Evolutionary conservation across 2,888 invertebrate genomes (phyloP), one percentile per base, ranked within the genome.

Genomic region (Cephus rjabovi): DNA sequence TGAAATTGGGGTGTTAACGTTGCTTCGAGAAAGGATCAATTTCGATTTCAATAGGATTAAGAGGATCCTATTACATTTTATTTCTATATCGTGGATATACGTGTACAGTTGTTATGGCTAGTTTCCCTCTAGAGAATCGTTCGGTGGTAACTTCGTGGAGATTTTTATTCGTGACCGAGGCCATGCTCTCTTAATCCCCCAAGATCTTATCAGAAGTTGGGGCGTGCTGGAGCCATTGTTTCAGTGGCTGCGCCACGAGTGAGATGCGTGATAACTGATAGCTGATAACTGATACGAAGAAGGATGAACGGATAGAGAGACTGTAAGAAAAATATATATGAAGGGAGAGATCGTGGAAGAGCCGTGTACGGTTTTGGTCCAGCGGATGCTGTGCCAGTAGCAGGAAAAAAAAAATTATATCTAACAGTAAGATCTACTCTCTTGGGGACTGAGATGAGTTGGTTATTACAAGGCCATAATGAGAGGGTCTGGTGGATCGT

Each of bases 391-490:
- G 73, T 74, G 73, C 68, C 40, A 76, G 69, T 73, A 33, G 37
- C 33, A 30, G 30, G 30, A 30, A 11, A 80, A 79, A 80, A 79
- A 74, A 77, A 80, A 76, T 76, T 68, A 70, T 69, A 78, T 79
- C 75, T 30, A 31, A 70, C 75, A 82, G 79, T 81, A 81, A 79
- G 79, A 83, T 84, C 81, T 75, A 56, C 33, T 69, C 77, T 75
- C 75, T 78, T 77, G 74, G 69, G 69, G 79, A 74, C 78, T 37
- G 70, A 76, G 74, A 83, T 77, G 30, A 69, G 76, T 80, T 79
- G 79, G 86, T 89, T 89, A 89, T 89, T 89, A 89, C 88, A 81
- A 83, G 82, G 79, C 82, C 79, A 84, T 88, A 87, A 89, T 86
- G 89, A 87, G 88, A 84, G 86, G 81, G 82, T 83, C 9, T 37